These are phyloP conservation scores for Falco berigora DNA, from an alignment of 2,797 vertebrate genomes.

Conservation along the genomic window DNA sequence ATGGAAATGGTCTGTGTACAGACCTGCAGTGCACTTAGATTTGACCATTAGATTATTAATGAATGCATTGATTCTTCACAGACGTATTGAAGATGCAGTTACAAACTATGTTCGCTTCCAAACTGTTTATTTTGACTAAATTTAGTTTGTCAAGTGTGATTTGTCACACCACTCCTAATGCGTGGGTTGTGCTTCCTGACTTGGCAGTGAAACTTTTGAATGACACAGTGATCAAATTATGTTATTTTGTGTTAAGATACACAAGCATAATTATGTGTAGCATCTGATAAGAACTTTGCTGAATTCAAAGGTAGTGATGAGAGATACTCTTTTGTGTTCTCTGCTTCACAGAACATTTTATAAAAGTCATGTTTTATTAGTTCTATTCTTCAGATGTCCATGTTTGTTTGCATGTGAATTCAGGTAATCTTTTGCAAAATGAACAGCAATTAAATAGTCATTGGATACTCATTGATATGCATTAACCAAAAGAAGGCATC, in stretches of 20 bases:
- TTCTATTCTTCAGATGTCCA: background rate
- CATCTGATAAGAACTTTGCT: background rate
- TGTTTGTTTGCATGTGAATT: background rate
- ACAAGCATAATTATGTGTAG: background rate
- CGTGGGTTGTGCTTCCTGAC: background rate
- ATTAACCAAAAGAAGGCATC: background rate
- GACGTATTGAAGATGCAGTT: background rate
- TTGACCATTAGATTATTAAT: conserved; percentile 5
- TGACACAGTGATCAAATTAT: background rate
- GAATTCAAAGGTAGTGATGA: background rate
- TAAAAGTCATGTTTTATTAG: background rate
- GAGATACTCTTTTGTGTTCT: background rate
- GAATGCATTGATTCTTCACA: conserved; percentile 10
- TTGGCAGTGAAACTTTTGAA: background rate
- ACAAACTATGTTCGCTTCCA: background rate
- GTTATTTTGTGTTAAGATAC: background rate
- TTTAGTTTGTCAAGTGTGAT: background rate
- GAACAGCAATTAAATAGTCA: background rate
- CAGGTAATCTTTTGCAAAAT: background rate
- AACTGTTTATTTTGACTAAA: background rate
- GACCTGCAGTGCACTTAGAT: background rate
- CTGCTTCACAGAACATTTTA: background rate
- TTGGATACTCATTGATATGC: background rate
- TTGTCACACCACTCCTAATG: background rate
- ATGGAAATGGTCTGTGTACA: background rate